These are phyloP conservation scores for Drosophila nannoptera DNA, from an alignment of 1,140 invertebrate genomes.

Conservation along the genomic window DNA sequence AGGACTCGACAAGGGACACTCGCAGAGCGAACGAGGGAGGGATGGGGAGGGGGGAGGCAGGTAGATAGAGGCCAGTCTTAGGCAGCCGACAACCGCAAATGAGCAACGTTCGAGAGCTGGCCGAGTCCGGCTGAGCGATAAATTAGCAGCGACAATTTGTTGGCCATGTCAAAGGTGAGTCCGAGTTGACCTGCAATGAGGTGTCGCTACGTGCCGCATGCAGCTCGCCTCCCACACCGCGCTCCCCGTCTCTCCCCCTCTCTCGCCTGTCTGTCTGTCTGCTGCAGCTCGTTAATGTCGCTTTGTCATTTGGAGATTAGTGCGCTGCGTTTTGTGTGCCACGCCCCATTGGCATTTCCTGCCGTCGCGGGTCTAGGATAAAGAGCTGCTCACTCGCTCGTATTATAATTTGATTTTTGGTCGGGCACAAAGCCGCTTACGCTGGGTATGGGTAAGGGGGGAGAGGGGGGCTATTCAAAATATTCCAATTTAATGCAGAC, in stretches of 20 bases:
- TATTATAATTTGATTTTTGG: conserved; percentile 64
- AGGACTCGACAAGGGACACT: too few relatives aligned
- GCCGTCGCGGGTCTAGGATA: conserved; percentile 12
- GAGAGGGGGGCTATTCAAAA: too few relatives aligned
- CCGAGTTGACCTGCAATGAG: conserved; percentile 40
- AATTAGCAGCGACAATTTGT: conserved; percentile 60
- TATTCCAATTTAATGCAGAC: conserved; percentile 45
- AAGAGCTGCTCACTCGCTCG: conserved; percentile 32
- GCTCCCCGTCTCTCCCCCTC: conserved; percentile 4
- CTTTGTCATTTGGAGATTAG: conserved; percentile 59
- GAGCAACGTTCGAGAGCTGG: conserved; percentile 46
- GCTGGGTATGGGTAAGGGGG: too few relatives aligned
- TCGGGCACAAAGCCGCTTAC: conserved; percentile 52
- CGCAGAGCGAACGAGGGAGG: too few relatives aligned
- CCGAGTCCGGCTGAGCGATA: conserved; percentile 11
- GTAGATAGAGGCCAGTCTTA: neutral
- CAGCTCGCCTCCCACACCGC: too few relatives aligned
- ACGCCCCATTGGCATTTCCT: conserved; percentile 39
- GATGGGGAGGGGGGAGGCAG: too few relatives aligned
- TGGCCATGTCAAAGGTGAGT: conserved; percentile 39
- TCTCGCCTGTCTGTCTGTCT: conserved; percentile 9
- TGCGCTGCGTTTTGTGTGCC: conserved; percentile 22
- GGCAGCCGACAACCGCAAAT: conserved; percentile 63
- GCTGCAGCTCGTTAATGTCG: conserved; percentile 36
- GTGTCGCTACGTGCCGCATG: conserved; percentile 28